Evolutionary conservation across 64 coral and sea anemone species (phyloP), one percentile per base, ranked within the genome.

Genomic region (Montipora sp.): DNA sequence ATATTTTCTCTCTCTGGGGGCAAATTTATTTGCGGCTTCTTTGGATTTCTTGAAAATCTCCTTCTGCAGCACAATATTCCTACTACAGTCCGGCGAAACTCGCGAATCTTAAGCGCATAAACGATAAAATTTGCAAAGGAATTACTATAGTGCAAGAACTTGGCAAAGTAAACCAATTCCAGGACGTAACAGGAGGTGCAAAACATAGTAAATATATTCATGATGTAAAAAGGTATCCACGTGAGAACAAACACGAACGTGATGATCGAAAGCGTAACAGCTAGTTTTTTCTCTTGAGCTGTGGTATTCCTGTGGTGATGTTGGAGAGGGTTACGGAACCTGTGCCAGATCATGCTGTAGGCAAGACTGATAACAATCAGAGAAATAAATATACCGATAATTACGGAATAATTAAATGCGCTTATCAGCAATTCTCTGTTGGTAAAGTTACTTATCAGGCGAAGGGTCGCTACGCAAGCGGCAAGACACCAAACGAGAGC

Each of bases 91-190:
- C 80, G 60, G 19, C 69, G 84, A 60, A 93, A 93, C 18, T 93
- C 84, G 20, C 77, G 82, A 80, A 93, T 93, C 74, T 86, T 87
- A 21, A 93, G 83, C 24, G 83, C 86, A 48, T 93, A 93, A 16
- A 93, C 88, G 27, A 93, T 55, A 18, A 93, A 84, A 74, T 93
- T 93, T 11, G 83, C 91, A 15, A 93, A 87, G 0, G 91, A 93
- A 51, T 93, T 93, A 47, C 91, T 93, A 73, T 87, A 93, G 51
- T 93, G 91, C 23, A 93, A 78, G 6, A 93, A 87, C 73, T 93
- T 93, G 22, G 83, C 76, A 47, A 75, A 88, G 77, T 93, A 93
- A 74, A 88, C 63, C 7, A 88, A 69, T 22, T 93, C 75, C n/a
- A 93, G 83, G 16, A 87, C 58, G 48, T 88, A 88, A 20, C 91